phyloP scores from a whole-genome alignment of 2,888 invertebrate species.

The Protophormia terraenovae region DNA sequence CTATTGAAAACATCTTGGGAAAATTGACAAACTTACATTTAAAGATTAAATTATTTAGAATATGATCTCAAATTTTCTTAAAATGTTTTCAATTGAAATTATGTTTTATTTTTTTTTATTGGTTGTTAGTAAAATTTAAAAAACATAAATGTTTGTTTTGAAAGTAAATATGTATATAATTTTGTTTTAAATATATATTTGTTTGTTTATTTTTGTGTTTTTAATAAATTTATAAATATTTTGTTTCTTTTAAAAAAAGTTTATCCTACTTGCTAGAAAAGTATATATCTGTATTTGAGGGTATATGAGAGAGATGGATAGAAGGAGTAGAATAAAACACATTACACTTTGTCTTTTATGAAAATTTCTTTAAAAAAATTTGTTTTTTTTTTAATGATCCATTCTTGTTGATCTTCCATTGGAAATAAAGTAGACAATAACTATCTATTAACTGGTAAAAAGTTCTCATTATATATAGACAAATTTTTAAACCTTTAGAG shows the following conservation, averaged over 20 bases:
- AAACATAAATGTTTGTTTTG: not conserved
- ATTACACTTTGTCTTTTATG: no score
- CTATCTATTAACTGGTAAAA: no score
- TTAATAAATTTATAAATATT: not conserved
- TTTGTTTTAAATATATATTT: conserved; percentile 1
- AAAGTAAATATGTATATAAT: conserved; percentile 2
- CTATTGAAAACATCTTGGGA: conserved; percentile 60
- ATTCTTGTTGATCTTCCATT: no score
- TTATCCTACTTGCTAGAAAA: conserved; percentile 37
- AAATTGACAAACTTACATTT: conserved; percentile 68
- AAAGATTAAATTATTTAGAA: conserved; percentile 69
- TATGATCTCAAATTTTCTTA: conserved; percentile 63
- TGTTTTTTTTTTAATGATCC: no score
- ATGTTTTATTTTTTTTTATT: not conserved
- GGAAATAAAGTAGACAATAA: no score
- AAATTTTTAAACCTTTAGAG: no score
- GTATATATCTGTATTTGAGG: not conserved
- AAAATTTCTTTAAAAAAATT: no score
- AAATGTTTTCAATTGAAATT: conserved; percentile 66
- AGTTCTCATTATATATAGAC: no score
- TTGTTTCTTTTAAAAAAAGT: not conserved
- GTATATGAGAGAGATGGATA: not conserved
- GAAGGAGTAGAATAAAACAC: no score
- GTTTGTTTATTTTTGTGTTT: not conserved
- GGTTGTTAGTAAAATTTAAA: not conserved